Conservation (phyloP, 2,888 invertebrate genomes). For the Achlya flavicornis region DNA sequence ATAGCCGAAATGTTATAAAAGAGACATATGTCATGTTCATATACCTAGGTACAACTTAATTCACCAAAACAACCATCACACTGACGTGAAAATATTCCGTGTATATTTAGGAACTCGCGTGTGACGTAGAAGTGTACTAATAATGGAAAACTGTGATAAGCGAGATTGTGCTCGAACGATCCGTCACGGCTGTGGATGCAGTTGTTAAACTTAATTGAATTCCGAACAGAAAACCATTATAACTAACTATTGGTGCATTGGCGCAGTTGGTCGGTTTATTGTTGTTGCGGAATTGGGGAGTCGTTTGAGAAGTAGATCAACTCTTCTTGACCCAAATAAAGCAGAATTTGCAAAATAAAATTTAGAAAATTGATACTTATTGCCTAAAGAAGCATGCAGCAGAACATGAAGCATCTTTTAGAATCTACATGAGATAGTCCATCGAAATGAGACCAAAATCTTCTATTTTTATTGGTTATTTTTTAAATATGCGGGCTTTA, state of each 20-base stretch:
- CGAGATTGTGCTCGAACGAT: constrained; percentile 25
- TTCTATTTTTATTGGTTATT: too few species aligned
- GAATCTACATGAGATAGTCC: too few species aligned
- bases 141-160: constrained; percentile 29
- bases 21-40: neutral
- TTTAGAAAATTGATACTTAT: too few species aligned
- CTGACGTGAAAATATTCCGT: neutral
- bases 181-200: constrained; percentile 25
- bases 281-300: too few species aligned
- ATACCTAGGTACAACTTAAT: neutral
- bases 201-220: constrained; percentile 27
- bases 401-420: too few species aligned
- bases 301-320: too few species aligned
- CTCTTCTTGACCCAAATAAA: too few species aligned
- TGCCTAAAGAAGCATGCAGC: too few species aligned
- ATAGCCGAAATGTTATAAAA: neutral
- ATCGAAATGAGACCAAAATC: too few species aligned
- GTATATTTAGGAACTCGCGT: constrained; percentile 16
- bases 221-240: constrained; percentile 12
- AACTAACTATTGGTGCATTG: neutral
- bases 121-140: constrained; percentile 28
- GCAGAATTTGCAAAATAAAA: too few species aligned
- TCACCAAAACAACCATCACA: neutral
- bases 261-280: neutral
- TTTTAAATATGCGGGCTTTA: too few species aligned